phyloP scores from a whole-genome alignment of 2,113 vertebrate genomes.

The Chamaetylas fuelleborni region DNA sequence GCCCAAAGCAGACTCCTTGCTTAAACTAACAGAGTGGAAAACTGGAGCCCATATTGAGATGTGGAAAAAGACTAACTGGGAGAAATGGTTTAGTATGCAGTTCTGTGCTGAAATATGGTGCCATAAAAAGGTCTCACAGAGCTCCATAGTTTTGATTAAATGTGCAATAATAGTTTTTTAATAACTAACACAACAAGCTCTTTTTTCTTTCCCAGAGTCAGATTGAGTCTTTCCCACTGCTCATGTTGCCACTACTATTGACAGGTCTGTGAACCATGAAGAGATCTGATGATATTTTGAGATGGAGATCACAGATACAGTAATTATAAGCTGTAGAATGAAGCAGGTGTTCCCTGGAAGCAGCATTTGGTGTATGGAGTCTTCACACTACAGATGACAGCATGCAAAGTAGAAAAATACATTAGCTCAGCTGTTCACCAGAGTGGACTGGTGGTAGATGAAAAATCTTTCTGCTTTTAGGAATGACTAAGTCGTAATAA shows the following conservation, averaged over 20 bases:
- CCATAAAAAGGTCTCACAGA: not conserved
- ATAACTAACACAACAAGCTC: not conserved
- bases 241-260: not conserved
- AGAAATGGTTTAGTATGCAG: not conserved
- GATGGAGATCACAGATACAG: not conserved
- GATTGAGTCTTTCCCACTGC: not conserved
- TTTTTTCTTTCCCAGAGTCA: not conserved
- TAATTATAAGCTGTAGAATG: not conserved
- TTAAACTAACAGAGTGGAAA: conserved; percentile 38
- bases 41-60: not conserved
- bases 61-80: conserved; percentile 26
- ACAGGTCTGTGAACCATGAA: not conserved
- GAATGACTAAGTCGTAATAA: not conserved
- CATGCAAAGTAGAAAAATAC: not conserved
- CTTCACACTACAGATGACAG: not conserved
- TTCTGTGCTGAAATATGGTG: not conserved
- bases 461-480: not conserved
- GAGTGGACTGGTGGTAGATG: not conserved
- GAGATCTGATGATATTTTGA: not conserved
- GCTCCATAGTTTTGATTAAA: not conserved
- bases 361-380: not conserved
- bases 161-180: not conserved
- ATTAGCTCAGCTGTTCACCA: not conserved
- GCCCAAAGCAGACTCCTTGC: conserved; percentile 45
- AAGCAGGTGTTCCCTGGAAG: not conserved